phyloP scores from a whole-genome alignment of 1,140 invertebrate species.

The Stegodyphus mimosarum region DNA sequence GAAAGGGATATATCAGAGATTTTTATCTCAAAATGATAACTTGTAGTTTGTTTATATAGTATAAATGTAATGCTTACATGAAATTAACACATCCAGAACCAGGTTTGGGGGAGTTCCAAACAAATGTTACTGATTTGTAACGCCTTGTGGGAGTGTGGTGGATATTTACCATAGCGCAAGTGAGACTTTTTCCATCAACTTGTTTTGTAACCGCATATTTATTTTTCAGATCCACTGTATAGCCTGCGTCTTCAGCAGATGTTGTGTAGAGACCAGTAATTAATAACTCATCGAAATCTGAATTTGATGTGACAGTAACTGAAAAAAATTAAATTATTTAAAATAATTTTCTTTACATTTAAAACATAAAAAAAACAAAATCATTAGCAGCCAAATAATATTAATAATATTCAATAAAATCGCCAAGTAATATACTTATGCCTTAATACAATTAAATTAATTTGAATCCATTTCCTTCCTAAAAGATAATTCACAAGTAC shows the following conservation, averaged over 20 bases:
- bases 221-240: conserved; percentile 57
- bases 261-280: conserved; percentile 68
- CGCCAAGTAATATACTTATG: no score
- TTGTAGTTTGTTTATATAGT: no score
- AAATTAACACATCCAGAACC: conserved; percentile 71
- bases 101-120: conserved; percentile 69
- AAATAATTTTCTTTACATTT: no score
- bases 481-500: no score
- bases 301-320: conserved; percentile 65
- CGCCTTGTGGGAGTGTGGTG: conserved; percentile 64
- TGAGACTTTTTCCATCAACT: conserved; percentile 65
- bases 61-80: conserved; percentile 66
- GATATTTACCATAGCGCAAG: conserved; percentile 69
- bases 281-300: conserved; percentile 70
- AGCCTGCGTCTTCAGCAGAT: conserved; percentile 59
- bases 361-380: no score
- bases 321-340: conserved; percentile 36
- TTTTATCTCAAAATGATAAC: no score
- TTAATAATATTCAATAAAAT: no score
- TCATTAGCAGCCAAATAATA: no score
- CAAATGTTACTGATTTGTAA: conserved; percentile 65
- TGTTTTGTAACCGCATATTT: conserved; percentile 30
- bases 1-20: no score
- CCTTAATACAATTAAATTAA: no score
- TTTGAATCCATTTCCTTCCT: no score